A percentile compares a stretch with the other conserved stretches of the same genome.
Conservation (phyloP, 2,888 invertebrate genomes). For the Rhopalosiphum nymphaeae region DNA sequence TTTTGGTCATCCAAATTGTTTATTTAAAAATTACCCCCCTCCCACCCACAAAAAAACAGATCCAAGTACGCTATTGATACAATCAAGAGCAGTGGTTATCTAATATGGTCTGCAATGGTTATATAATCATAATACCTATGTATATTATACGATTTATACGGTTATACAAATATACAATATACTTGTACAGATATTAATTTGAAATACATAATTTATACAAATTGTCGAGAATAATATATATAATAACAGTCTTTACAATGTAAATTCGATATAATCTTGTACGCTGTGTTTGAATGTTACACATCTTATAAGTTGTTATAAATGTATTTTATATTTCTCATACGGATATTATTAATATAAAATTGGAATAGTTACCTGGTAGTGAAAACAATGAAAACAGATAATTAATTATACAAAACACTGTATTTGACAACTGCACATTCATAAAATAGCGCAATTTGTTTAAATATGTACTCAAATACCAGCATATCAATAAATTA, state of each 20-base stretch:
- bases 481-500: background rate
- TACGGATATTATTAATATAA: background rate
- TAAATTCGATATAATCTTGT: background rate
- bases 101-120: background rate
- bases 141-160: no score
- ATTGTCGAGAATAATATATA: background rate
- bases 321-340: background rate
- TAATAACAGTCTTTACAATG: background rate
- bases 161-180: background rate
- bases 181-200: background rate
- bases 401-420: background rate
- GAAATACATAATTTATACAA: background rate
- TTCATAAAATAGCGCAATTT: background rate
- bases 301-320: background rate
- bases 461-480: background rate
- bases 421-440: background rate
- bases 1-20: no score
- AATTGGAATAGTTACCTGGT: background rate
- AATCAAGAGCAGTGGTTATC: background rate
- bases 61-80: background rate
- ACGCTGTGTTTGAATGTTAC: background rate
- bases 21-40: no score
- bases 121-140: background rate
- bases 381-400: background rate
- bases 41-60: no score